Base-by-base conservation (phyloP, 2,888 invertebrate genomes). In the Coremacera marginata region DNA sequence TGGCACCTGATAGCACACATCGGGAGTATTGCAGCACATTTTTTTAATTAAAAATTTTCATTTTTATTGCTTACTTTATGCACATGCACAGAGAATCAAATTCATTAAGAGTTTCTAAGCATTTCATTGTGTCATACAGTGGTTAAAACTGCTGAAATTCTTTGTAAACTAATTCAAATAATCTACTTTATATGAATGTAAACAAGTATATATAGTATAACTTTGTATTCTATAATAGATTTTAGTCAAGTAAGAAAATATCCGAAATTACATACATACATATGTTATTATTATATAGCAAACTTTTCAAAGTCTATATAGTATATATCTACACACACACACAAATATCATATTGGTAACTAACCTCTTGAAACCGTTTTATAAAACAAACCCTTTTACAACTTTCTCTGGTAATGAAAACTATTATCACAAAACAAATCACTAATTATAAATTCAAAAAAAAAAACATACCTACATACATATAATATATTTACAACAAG, bases 401-500 rank as follows among this genome's bases (percentile, higher is more conserved):
- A 51, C 52, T 67, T 31, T 37, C 70, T 72, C 31, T 19, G 31
- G 14, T 31, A 44, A 67, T n/a, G 44, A 44, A 22, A 11, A 22
- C 63, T n/a, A 9, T 63, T 31, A 31, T 57, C 31, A 57, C 44
- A 60, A 71, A 60, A 19, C 68, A 51, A 27, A 25, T 22, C 60
- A 60, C 8, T 14, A 31, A 22, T 25, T 55, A 5, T 51, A 27
- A 79, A 78, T 82, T 62, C 62, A 76, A 76, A 70, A 55, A 22
- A 67, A 16, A 67, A n/a, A 37, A 67, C 37, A 70, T 63, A 70
- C 51, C 52, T 74, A 77, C 22, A 70, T 75, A 73, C 51, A 79
- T 62, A 78, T 72, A 72, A 78, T 72, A 72, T 63, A 62, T 77
- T 63, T 77, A 67, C 72, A 77, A 71, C 62, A 51, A 62, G 34